Conservation (phyloP, 1,140 invertebrate genomes). For the Bombus breviceps region DNA sequence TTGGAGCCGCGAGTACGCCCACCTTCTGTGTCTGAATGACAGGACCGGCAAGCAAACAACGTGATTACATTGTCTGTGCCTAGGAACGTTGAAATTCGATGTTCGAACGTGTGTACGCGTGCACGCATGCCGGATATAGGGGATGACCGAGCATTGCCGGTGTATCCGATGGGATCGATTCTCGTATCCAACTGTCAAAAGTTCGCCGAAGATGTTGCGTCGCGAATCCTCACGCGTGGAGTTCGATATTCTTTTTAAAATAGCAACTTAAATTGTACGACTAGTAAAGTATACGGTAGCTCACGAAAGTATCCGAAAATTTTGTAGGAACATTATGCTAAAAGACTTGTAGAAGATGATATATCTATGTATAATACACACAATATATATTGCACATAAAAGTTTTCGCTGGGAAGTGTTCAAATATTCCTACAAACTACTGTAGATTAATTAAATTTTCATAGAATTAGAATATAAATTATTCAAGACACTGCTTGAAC, state of each 20-base stretch:
- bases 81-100: conserved; percentile 42
- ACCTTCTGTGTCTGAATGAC: conserved; percentile 46
- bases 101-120: conserved; percentile 37
- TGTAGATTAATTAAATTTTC: too few species aligned
- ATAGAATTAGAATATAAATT: too few species aligned
- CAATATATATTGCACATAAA: too few species aligned
- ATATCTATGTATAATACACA: too few species aligned
- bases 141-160: background rate
- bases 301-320: background rate
- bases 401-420: too few species aligned
- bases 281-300: background rate
- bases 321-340: background rate
- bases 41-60: conserved; percentile 47
- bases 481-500: too few species aligned
- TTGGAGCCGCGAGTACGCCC: conserved; percentile 39
- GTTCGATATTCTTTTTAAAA: background rate
- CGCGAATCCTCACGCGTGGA: background rate
- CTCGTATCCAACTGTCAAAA: background rate
- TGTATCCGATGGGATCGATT: conserved; percentile 13
- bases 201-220: background rate
- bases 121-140: conserved; percentile 17
- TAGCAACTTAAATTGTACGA: background rate
- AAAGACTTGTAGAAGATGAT: too few species aligned
- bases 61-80: conserved; percentile 55
- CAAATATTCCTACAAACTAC: too few species aligned